Evolutionary conservation across 2,888 invertebrate genomes (phyloP), one percentile per base, ranked within the genome.

Genomic region (Ecliptopera silaceata): DNA sequence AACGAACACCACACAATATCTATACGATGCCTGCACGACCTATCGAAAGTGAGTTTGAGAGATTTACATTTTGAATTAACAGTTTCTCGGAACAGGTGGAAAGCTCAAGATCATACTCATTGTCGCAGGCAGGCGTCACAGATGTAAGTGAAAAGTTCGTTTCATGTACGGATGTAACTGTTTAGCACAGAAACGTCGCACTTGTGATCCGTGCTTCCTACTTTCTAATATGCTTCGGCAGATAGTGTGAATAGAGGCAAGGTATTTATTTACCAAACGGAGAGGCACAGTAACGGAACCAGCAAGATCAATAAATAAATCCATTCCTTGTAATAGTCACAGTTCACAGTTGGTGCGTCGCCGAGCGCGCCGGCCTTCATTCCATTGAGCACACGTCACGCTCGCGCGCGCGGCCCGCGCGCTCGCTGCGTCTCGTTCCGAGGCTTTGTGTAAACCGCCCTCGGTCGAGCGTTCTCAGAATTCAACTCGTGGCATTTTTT

Each of bases 241-340:
- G 53, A 44, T 44, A 54, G 56, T 46, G 51, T 61, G 67, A 65
- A 74, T 74, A 77, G 72, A 73, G 67, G 72, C 69, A 63, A 72
- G 68, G 48, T 83, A 81, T 87, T 82, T 83, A 79, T 83, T 81
- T 83, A 82, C 75, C 59, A 68, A 68, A 65, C 71, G 71, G 74
- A 75, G 75, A 73, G 69, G 71, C 75, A 80, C 76, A 82, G 80
- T 87, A 89, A 88, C 86, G 87, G 86, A 84, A 87, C 83, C 82
- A 79, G 78, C 72, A 78, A 83, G 77, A 82, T 85, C 87, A 87
- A 88, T 88, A 89, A 88, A 89, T 88, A 88, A 87, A 88, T 86
- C 83, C 82, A 82, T 88, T 88, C 81, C 84, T 80, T 82, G 89
- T 88, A 88, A 87, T 87, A n/a, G n/a, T 89, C 89, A n/a, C n/a